A percentile compares a stretch with the other conserved stretches of the same genome.
phyloP scores from a whole-genome alignment of 2,113 vertebrate genomes.

The Monarcha castaneiventris region DNA sequence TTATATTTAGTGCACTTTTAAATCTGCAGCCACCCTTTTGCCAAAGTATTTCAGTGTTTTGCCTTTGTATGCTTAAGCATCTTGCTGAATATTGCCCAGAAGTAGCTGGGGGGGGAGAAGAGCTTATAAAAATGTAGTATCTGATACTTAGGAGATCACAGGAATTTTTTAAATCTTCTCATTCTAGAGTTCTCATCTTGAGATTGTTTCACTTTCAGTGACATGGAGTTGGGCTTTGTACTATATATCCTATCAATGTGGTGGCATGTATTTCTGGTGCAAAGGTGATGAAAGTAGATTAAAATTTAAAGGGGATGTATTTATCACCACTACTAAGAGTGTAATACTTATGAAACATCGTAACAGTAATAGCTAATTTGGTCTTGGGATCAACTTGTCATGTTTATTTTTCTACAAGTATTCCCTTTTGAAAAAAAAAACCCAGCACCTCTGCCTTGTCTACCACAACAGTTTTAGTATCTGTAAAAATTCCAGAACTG shows the following conservation, averaged over 20 bases:
- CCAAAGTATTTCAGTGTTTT: background rate
- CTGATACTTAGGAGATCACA: background rate
- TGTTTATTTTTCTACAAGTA: background rate
- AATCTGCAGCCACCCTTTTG: background rate
- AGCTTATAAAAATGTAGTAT: background rate
- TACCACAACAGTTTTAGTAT: background rate
- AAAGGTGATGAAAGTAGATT: background rate
- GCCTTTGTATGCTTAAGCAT: background rate
- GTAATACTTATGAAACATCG: background rate
- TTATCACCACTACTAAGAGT: background rate
- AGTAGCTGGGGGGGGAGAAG: background rate
- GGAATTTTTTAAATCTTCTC: background rate
- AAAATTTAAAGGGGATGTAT: background rate
- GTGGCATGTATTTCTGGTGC: background rate
- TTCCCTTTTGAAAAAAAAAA: background rate
- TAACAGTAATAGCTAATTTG: background rate
- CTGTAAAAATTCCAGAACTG: background rate
- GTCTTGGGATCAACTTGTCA: background rate
- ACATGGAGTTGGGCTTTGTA: background rate
- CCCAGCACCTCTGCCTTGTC: background rate
- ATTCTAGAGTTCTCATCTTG: background rate
- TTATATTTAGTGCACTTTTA: background rate
- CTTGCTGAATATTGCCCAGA: background rate
- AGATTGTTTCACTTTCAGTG: background rate
- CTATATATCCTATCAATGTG: fast-evolving